Base-by-base conservation (phyloP, 2,888 invertebrate genomes). In the Cotesia congregata region DNA sequence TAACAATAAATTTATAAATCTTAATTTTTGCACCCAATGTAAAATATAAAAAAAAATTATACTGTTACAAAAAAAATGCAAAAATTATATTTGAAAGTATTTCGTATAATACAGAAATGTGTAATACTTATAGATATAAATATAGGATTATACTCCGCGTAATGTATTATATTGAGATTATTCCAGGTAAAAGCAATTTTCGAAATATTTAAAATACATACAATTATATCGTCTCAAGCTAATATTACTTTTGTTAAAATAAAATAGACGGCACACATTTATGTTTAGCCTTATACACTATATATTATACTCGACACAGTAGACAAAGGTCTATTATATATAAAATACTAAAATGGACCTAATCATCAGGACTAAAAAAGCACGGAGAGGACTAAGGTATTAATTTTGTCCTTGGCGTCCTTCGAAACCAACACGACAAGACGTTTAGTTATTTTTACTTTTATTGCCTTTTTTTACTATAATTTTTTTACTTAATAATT, bases 141-240 rank as follows among this genome's bases (percentile, higher is more conserved):
- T 50, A 50, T 50, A 50, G 62, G 62, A 15, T 62, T 62, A 20
- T 20, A 62, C 65, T 72, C 72, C 41, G 60, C 59, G 67, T 74
- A 74, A 38, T 76, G 72, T 78, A 67, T 77, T 80, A 80, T 79
- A 87, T 88, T 86, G 87, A 83, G 80, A 82, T 79, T 81, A 77
- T 88, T 88, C 88, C 86, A 86, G 85, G 88, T 88, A 80, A 87
- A 87, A 83, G 85, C 87, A 88, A 88, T 88, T 88, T 88, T 85
- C 85, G 85, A 88, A 88, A 88, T 88, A 88, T 88, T 87, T 87
- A 87, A 87, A 89, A 88, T 84, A 88, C 85, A 86, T 88, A 85
- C 83, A 83, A 88, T 88, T 87, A 86, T 83, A 79, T 70, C 61
- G 73, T 81, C 78, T 80, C 17, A 72, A 61, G 40, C 41, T 60